Evolutionary conservation across 2,113 vertebrate species (phyloP), one percentile per base, ranked within the genome.

Genomic region (Mormyrus iriodes): DNA sequence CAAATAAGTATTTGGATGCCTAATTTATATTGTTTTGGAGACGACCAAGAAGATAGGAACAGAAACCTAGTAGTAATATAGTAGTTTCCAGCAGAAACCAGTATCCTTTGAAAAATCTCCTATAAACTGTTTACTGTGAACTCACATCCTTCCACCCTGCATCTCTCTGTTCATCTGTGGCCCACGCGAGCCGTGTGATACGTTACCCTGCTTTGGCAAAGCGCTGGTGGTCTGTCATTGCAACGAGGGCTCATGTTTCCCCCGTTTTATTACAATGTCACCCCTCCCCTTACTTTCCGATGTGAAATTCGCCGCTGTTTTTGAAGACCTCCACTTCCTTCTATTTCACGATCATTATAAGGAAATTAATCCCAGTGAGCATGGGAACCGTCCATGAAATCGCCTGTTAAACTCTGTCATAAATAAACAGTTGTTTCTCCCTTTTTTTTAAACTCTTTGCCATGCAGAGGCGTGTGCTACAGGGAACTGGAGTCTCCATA

Each of bases 321-420:
- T 84, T 48, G 27, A 86, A 55, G 48, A 55, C 15, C 24, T 17
- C 83, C 83, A 86, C 27, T 86, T 86, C 85, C 85, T 86, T 86
- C 85, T n/a, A 19, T 86, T 35, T 48, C 51, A 35, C 51, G 5
- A 86, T 53, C 85, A 35, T 86, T 86, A 86, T 17, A 39, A 7
- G 10, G 49, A 7, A 86, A 55, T 86, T 53, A 35, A 52, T 2
- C n/a, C 84, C 19, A 17, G n/a, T 7, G n/a, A 49, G 1, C n/a
- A n/a, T 85, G 84, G 84, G 84, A 85, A 52, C n/a, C 84, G 1
- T 84, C 19, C 79, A 84, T 39, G 15, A 24, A 84, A 84, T 84
- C 3, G 3, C 17, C 19, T 1, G 7, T 83, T 83, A 48, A 48
- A 48, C 21, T 83, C 42, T 44, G 19, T 19, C 35, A 48, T 24